A percentile compares a stretch with the other conserved stretches of the same genome.
phyloP scores from a whole-genome alignment of 1,140 invertebrate species.

The Leucophenga varia region DNA sequence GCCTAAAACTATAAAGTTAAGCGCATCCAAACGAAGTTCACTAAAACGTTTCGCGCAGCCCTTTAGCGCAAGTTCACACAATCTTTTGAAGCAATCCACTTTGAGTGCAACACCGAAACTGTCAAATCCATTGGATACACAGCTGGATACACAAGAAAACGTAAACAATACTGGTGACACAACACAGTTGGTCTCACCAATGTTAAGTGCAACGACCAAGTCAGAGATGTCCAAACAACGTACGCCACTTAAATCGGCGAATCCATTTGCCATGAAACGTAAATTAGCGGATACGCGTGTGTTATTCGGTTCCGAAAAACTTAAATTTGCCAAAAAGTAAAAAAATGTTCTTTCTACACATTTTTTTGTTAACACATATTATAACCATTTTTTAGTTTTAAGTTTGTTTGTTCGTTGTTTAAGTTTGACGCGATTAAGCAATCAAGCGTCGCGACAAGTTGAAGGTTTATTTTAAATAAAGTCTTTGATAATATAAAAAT shows the following conservation, averaged over 20 bases:
- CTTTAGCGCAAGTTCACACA: conserved; percentile 23
- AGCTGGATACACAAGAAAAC: conserved; percentile 38
- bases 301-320: conserved; percentile 44
- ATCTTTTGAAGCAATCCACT: conserved; percentile 35
- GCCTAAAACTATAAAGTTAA: conserved; percentile 44
- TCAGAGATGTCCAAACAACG: conserved; percentile 22
- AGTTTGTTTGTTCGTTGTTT: too few species aligned
- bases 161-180: conserved; percentile 40
- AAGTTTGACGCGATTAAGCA: too few species aligned
- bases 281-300: conserved; percentile 42
- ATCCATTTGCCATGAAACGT: conserved; percentile 49
- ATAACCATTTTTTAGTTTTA: background rate
- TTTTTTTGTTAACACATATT: too few species aligned
- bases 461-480: too few species aligned
- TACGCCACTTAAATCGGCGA: conserved; percentile 35
- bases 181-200: conserved; percentile 19
- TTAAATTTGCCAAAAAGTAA: conserved; percentile 45
- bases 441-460: too few species aligned
- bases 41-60: conserved; percentile 31
- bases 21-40: conserved; percentile 30
- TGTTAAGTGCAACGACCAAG: background rate
- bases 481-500: too few species aligned
- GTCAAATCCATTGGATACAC: too few species aligned
- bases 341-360: background rate
- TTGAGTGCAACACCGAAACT: conserved; percentile 29